Evolutionary conservation across 1,140 invertebrate species (phyloP), one percentile per base, ranked within the genome.

Genomic region (Drosophila insularis): DNA sequence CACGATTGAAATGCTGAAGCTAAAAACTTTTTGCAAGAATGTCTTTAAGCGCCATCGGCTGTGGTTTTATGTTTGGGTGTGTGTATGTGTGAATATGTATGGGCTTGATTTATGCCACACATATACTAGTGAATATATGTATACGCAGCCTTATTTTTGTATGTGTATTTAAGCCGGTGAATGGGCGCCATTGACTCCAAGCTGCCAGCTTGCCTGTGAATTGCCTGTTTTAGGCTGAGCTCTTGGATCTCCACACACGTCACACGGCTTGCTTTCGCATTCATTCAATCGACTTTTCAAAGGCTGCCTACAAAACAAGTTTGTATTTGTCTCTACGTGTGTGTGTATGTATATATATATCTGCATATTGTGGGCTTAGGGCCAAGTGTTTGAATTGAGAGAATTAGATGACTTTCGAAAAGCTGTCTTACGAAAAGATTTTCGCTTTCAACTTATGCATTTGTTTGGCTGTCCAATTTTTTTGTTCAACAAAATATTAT

Each of bases 1-100:
- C 77, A 77, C 84, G 84, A 89, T 89, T 89, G 84, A 89, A 89
- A 89, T 89, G 85, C 84, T 89, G 68, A 80, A 89, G 84, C 84
- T 80, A 80, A 73, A 87, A 35, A 89, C 84, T 85, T 89, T 76
- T 89, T 84, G 84, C 71, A 72, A 84, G 62, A 82, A 87, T 80
- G 84, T 80, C 82, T 86, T 86, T 79, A 87, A 86, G 82, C 82
- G 79, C 79, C 79, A 87, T 87, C 80, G 82, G 82, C 71, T 69
- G 69, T 63, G 35, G 58, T 43, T 32, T 68, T 7, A 8, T 21
- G 17, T 1, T 31, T 50, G 17, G 27, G 17, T 23, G 8, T 60
- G 11, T 54, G 53, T 35, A 61, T 64, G 54, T 46, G 27, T 31
- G 55, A 23, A 67, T 60, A 40, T 64, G 55, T 60, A 39, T 75